A percentile compares a stretch with the other conserved stretches of the same genome.
phyloP scores from a whole-genome alignment of 2,797 vertebrate species.

The Enteromius argenteus region DNA sequence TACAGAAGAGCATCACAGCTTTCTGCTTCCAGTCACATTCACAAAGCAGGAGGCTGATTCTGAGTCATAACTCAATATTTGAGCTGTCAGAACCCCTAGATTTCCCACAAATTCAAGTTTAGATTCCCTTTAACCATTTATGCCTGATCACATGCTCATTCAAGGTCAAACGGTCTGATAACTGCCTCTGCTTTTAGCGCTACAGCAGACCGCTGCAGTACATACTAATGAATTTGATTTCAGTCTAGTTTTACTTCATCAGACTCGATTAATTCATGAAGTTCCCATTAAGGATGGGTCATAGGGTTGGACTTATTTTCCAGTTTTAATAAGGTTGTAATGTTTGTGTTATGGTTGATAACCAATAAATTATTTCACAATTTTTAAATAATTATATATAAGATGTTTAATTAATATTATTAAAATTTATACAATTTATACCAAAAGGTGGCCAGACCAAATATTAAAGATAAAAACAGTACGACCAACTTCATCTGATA shows the following conservation, averaged over 20 bases:
- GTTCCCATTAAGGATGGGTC: neutral
- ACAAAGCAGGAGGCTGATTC: slow-evolving; percentile 21
- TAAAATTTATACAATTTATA: too few relatives aligned
- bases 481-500: too few relatives aligned
- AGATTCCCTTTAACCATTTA: slow-evolving; percentile 16
- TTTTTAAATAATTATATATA: too few relatives aligned
- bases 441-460: too few relatives aligned
- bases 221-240: neutral
- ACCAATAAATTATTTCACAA: neutral
- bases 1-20: neutral
- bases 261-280: neutral
- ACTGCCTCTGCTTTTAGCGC: neutral
- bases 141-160: slow-evolving; percentile 1
- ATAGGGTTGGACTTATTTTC: neutral
- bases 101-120: slow-evolving; percentile 14
- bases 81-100: neutral
- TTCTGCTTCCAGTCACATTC: slow-evolving; percentile 22
- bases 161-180: slow-evolving; percentile 43
- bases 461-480: too few relatives aligned
- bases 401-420: too few relatives aligned
- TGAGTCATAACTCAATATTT: slow-evolving; percentile 5
- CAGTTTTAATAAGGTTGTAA: neutral
- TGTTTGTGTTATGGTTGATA: neutral
- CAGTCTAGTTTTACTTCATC: neutral
- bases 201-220: slow-evolving; percentile 6